Evolutionary conservation across 1,140 invertebrate species (phyloP).

Genomic region (Leptinotarsa texana): DNA sequence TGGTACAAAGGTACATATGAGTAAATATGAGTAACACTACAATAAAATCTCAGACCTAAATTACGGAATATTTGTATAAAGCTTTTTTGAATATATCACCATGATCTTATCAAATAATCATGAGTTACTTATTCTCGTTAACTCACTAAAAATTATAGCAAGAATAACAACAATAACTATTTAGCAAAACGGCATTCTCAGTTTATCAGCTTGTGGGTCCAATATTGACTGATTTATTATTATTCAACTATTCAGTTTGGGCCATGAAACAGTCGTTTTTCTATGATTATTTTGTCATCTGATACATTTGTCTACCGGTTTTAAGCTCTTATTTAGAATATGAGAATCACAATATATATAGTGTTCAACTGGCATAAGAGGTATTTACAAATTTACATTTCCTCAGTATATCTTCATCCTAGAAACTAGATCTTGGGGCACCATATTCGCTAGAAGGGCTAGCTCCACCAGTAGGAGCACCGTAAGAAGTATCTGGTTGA

Average conservation of each 20-base stretch:
- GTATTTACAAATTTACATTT: slow-evolving; percentile 29
- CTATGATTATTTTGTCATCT: not conserved
- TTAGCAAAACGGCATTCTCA: too few species aligned
- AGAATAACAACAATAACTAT: too few species aligned
- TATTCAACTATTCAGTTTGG: too few species aligned
- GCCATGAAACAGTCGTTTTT: not conserved
- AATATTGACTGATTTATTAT: too few species aligned
- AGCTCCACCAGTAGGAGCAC: slow-evolving; percentile 33
- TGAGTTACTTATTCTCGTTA: too few species aligned
- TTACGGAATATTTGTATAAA: not conserved
- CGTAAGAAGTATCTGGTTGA: slow-evolving; percentile 45
- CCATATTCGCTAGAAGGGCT: slow-evolving; percentile 58
- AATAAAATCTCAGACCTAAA: not conserved
- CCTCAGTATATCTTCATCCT: not conserved
- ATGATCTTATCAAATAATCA: not conserved
- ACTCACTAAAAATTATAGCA: too few species aligned
- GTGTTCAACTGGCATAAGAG: slow-evolving; percentile 17
- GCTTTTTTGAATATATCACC: not conserved
- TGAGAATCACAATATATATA: slow-evolving; percentile 26
- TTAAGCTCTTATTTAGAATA: not conserved
- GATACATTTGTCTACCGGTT: slow-evolving; percentile 23
- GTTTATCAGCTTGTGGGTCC: too few species aligned
- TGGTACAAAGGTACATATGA: not conserved
- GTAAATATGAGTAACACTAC: not conserved
- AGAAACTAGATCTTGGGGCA: slow-evolving; percentile 48